Evolutionary conservation across 2,113 vertebrate genomes (phyloP), one percentile per base, ranked within the genome.

Genomic region (Stictonetta naevosa): DNA sequence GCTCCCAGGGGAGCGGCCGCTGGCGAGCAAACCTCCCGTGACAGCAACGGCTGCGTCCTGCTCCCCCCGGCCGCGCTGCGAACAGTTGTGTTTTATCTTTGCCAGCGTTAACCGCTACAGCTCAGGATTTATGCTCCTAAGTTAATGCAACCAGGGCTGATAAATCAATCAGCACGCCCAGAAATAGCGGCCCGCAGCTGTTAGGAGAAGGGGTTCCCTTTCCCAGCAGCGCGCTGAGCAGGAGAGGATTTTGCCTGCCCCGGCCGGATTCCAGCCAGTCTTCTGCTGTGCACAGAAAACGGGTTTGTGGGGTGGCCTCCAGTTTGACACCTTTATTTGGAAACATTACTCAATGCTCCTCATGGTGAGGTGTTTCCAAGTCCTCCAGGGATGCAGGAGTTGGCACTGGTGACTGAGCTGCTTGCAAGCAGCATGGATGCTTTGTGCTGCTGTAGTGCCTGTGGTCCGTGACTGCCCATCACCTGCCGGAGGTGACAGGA

Each of bases 121-220:
- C 77, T 78, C 83, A 38, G 86, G 80, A 34, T 93, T 96, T 92
- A 76, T 83, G 64, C 52, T 58, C 56, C 56, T 21, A 9, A 80
- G 73, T 46, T 38, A 88, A 83, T 22, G 66, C 0, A 2, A 91
- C 44, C 77, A 48, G 90, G 73, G 74, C 95, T 71, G 93, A 84
- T 94, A 95, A 95, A 95, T 96, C 96, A 62, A 50, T 94, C 92
- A 73, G 59, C 96, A 92, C 62, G 44, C 79, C 83, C 71, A 21
- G 69, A 97, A 96, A 95, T 92, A 97, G 93, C 1, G 0, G 22
- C 34, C 1, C 0, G 88, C 95, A 96, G 95, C 93, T 92, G 91
- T 36, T 93, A 63, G 91, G 48, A 84, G 53, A 23, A 10, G 92
- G 83, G 86, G 77, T 91, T 96, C 91, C 91, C 93, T 94, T 96